A percentile compares a stretch with the other conserved stretches of the same genome.
Conservation (phyloP, 2,888 invertebrate species). For the Nesidiocoris tenuis region DNA sequence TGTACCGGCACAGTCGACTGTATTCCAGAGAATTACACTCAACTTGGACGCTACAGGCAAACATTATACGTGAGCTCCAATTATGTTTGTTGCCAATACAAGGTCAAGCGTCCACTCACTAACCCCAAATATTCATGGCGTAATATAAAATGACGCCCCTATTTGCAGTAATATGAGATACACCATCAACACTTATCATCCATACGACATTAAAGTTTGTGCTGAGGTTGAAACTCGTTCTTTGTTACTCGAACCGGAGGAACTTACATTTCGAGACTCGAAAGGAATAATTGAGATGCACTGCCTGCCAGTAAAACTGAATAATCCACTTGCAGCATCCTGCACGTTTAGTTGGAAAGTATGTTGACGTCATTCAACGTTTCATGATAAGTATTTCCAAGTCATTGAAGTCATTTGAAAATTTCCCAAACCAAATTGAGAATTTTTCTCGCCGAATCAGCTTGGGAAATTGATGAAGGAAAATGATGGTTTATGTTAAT, state of each 20-base stretch:
- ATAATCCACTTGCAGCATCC: constrained; percentile 60
- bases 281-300: constrained; percentile 54
- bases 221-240: constrained; percentile 55
- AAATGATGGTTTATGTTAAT: too few species aligned
- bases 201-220: constrained; percentile 55
- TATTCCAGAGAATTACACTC: constrained; percentile 34
- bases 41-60: constrained; percentile 40
- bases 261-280: constrained; percentile 54
- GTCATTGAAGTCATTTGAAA: too few species aligned
- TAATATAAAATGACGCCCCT: too few species aligned
- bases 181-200: constrained; percentile 56
- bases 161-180: constrained; percentile 53
- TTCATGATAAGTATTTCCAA: too few species aligned
- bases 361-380: not conserved
- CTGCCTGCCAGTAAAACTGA: constrained; percentile 54
- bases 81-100: too few species aligned
- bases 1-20: constrained; percentile 25
- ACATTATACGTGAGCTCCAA: constrained; percentile 46
- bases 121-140: too few species aligned
- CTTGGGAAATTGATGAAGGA: too few species aligned
- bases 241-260: constrained; percentile 52
- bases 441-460: too few species aligned
- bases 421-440: too few species aligned
- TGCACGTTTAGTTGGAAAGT: constrained; percentile 57
- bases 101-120: too few species aligned